Conservation (phyloP, 2,113 vertebrate genomes). For the Hypanus sabinus region DNA sequence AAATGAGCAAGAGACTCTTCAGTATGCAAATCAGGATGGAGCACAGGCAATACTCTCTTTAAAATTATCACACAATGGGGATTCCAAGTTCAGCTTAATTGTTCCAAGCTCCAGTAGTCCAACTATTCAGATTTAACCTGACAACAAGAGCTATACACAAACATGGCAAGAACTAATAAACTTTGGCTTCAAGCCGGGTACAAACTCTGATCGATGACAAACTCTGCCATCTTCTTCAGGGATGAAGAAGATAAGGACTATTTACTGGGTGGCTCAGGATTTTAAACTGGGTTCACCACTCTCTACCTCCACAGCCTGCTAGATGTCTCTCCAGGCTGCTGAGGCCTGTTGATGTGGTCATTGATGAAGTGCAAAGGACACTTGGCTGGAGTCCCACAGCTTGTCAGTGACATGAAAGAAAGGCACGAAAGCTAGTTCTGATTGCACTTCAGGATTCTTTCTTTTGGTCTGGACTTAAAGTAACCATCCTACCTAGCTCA, state of each 20-base stretch:
- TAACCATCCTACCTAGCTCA: too few species aligned
- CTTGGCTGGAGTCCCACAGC: neutral
- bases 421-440: neutral
- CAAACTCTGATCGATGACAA: too few species aligned
- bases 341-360: neutral
- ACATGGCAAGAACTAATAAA: too few species aligned
- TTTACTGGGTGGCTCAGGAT: neutral
- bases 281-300: neutral
- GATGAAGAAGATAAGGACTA: too few species aligned
- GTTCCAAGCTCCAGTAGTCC: neutral
- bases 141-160: neutral
- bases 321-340: neutral
- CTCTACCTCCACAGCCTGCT: neutral
- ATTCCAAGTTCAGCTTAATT: neutral
- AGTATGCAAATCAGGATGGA: neutral
- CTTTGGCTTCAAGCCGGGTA: too few species aligned
- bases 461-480: neutral
- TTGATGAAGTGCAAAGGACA: neutral
- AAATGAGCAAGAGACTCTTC: neutral
- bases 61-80: neutral
- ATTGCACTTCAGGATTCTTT: neutral
- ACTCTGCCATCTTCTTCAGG: too few species aligned
- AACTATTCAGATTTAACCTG: neutral
- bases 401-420: neutral
- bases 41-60: neutral